phyloP scores from a whole-genome alignment of 2,113 vertebrate species.

The Equus przewalskii region DNA sequence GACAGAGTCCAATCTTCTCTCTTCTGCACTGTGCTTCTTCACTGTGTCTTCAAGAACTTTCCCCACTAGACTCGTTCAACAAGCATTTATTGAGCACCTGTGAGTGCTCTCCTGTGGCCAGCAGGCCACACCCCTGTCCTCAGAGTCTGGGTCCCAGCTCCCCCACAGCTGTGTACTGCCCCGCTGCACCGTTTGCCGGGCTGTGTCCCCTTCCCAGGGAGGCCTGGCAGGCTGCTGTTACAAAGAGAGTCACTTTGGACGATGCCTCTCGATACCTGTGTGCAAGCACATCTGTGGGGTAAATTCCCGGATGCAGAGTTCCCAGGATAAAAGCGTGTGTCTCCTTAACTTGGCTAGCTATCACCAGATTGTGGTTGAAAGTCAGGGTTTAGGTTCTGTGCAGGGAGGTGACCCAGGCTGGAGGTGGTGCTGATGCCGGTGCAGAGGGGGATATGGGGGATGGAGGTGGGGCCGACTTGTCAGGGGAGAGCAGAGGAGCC shows the following conservation, averaged over 20 bases:
- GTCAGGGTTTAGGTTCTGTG: neutral
- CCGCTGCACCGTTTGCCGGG: fast-evolving
- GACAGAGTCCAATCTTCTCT: neutral
- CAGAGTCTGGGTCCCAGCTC: neutral
- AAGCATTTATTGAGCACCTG: neutral
- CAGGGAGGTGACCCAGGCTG: neutral
- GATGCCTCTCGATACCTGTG: neutral
- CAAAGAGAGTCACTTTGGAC: too few relatives aligned
- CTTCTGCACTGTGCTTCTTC: neutral
- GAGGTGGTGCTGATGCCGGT: neutral
- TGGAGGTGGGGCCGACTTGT: neutral
- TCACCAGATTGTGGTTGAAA: neutral
- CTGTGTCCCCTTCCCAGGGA: fast-evolving
- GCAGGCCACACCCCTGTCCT: neutral
- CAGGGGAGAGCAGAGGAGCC: neutral
- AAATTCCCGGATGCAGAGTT: neutral
- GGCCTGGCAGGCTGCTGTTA: fast-evolving
- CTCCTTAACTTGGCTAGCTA: neutral
- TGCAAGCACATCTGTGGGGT: neutral
- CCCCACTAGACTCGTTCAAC: neutral
- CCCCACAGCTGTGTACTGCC: fast-evolving
- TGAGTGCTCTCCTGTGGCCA: neutral
- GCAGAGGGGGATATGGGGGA: neutral
- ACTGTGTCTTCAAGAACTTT: neutral
- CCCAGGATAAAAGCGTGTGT: neutral